Base-by-base conservation (phyloP, 2,888 invertebrate species). In the Thumatha senex region DNA sequence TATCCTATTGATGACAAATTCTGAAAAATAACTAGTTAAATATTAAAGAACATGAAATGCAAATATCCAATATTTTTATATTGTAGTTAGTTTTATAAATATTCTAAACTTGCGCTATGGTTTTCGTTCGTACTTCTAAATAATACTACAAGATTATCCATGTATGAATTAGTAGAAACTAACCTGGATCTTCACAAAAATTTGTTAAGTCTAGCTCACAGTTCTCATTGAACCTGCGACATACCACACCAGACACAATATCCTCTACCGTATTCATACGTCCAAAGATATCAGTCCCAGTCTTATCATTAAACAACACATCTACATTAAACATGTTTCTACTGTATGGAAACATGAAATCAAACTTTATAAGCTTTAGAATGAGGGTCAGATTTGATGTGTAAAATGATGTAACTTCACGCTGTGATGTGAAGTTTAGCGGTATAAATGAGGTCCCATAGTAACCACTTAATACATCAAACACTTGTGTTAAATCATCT, bases 101-200 rank as follows among this genome's bases (percentile, higher is more conserved):
- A n/a, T n/a, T n/a, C n/a, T n/a, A n/a, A n/a, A n/a, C n/a, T n/a
- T n/a, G n/a, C n/a, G n/a, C n/a, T n/a, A n/a, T n/a, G n/a, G n/a
- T n/a, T n/a, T n/a, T n/a, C n/a, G n/a, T n/a, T n/a, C n/a, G n/a
- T n/a, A n/a, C n/a, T n/a, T n/a, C n/a, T n/a, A n/a, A n/a, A n/a
- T n/a, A n/a, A n/a, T n/a, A n/a, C n/a, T n/a, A n/a, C n/a, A n/a
- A n/a, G n/a, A n/a, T n/a, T 24, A 24, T 24, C 5, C 5, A 24
- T 24, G 2, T 24, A 24, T 24, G 2, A n/a, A 24, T 24, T 24
- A 24, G 18, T 2, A 24, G 18, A 24, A 13, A 49, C 58, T 57
- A 70, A 89, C 90, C 86, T 70, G 74, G 71, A 63, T 89, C 89
- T 63, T 76, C 67, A 57, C 81, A 78, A 54, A 91, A 83, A 50